Evolutionary conservation across 2,113 vertebrate species (phyloP).

Genomic region (Tor tambroides): DNA sequence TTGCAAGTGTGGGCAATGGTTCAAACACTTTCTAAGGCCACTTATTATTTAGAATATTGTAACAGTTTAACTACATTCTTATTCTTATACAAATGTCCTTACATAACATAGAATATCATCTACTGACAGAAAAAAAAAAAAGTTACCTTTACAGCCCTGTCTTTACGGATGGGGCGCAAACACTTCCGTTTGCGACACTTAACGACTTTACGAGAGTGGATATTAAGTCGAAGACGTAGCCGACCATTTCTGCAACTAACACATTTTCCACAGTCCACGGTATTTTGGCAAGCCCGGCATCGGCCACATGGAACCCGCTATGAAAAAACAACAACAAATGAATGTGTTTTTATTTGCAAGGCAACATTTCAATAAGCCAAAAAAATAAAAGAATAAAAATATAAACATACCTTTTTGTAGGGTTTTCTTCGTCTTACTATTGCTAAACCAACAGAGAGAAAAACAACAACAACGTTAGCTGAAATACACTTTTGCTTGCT

Average conservation of each 20-base stretch:
- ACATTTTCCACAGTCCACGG: constrained; percentile 83
- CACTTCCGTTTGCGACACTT: constrained; percentile 76
- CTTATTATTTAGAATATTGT: too few species aligned
- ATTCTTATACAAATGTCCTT: background rate
- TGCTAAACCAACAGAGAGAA: constrained; percentile 48
- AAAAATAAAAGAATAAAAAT: background rate
- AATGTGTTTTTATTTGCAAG: background rate
- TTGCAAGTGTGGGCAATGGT: background rate
- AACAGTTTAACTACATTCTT: background rate
- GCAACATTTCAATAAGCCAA: background rate
- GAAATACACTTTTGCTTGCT: background rate
- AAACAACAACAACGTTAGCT: background rate
- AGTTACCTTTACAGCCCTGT: background rate
- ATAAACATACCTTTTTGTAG: constrained; percentile 75
- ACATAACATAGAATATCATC: constrained; percentile 37
- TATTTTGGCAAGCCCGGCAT: constrained; percentile 82
- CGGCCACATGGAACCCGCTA: constrained; percentile 85
- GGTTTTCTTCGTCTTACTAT: constrained; percentile 70
- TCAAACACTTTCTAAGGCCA: background rate
- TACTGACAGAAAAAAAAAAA: background rate
- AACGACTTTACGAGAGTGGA: constrained; percentile 65
- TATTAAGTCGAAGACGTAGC: constrained; percentile 57
- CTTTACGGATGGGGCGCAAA: constrained; percentile 76
- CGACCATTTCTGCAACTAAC: constrained; percentile 76
- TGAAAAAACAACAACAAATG: background rate